Evolutionary conservation across 2,888 invertebrate genomes (phyloP).

Genomic region (Eilema depressum): DNA sequence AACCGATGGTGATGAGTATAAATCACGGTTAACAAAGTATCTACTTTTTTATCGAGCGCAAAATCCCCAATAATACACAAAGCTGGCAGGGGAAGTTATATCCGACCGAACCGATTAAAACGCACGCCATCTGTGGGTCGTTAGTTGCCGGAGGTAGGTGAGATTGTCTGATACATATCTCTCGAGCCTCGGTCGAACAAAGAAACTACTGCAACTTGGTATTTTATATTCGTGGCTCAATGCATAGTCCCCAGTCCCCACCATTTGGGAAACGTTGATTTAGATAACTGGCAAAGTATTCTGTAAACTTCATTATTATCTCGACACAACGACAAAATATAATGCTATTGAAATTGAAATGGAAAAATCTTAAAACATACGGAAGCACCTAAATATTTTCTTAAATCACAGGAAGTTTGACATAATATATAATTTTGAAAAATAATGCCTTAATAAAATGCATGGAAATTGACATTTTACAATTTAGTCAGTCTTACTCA

Average conservation of each 20-base stretch:
- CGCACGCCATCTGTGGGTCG: no score
- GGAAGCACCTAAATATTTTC: not conserved
- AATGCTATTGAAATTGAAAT: not conserved
- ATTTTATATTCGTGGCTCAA: not conserved
- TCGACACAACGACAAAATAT: not conserved
- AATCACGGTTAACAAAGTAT: no score
- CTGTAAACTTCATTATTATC: not conserved
- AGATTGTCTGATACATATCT: no score
- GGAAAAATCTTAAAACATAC: not conserved
- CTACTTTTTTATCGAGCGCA: no score
- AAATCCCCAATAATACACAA: no score
- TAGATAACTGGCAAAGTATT: not conserved
- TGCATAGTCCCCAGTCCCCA: not conserved
- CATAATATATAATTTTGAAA: not conserved
- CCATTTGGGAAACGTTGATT: not conserved
- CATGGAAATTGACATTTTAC: slow-evolving; percentile 12
- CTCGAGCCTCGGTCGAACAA: no score
- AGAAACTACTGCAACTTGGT: not conserved
- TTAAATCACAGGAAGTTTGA: not conserved
- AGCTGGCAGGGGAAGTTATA: no score
- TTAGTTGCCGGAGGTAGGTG: no score
- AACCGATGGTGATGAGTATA: no score
- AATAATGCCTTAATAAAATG: not conserved
- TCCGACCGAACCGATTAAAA: no score
- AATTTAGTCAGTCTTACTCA: slow-evolving; percentile 47